These are phyloP conservation scores for Elgaria multicarinata DNA, from an alignment of 2,113 vertebrate species.

Conservation along the genomic window DNA sequence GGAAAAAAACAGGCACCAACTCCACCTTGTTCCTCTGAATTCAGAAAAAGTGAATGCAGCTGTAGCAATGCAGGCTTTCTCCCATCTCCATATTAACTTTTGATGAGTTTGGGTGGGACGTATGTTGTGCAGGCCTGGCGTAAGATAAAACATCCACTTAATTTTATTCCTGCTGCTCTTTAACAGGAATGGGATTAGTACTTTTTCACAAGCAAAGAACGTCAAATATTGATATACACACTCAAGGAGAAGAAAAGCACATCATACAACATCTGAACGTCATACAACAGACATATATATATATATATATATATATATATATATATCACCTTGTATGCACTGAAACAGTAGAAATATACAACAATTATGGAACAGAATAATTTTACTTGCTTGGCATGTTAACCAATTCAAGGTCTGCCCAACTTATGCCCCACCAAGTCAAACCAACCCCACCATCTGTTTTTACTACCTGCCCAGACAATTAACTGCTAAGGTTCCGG, in stretches of 20 bases:
- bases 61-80: neutral
- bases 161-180: neutral
- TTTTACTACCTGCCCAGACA: neutral
- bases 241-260: neutral
- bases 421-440: neutral
- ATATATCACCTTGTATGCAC: neutral
- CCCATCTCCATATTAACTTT: neutral
- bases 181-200: conserved; percentile 24
- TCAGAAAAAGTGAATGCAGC: neutral
- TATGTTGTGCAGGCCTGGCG: neutral
- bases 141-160: neutral
- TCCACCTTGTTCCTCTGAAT: neutral
- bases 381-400: neutral
- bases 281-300: neutral
- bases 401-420: neutral
- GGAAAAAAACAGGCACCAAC: neutral
- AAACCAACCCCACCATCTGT: neutral
- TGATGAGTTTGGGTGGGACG: neutral
- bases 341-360: neutral
- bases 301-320: too few species aligned
- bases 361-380: neutral
- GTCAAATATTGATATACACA: conserved; percentile 12
- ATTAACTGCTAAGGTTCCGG: neutral
- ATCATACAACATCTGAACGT: neutral
- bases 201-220: conserved; percentile 35